Percentiles rank a stretch among this genome's conserved stretches.
Conservation (phyloP, 2,888 invertebrate species). For the Erynnis tages region DNA sequence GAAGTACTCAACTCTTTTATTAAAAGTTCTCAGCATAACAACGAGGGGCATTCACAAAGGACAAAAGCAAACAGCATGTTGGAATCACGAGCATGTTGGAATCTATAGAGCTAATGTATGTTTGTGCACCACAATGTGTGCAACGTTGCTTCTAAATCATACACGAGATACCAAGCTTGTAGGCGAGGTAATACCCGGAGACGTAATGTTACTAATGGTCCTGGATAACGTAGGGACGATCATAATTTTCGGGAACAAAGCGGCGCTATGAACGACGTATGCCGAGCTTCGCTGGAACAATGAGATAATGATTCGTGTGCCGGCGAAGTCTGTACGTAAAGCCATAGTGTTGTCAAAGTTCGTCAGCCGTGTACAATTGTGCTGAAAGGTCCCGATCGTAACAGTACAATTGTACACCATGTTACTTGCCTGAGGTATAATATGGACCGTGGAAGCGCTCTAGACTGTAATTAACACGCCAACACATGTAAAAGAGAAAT, state of each 20-base stretch:
- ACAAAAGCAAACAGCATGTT: conserved; percentile 8
- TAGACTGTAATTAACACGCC: not conserved
- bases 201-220: conserved; percentile 68
- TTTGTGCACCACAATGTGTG: conserved; percentile 32
- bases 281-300: conserved; percentile 62
- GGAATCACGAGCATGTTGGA: conserved; percentile 5
- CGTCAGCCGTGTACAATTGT: conserved; percentile 15
- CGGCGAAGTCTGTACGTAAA: conserved; percentile 41
- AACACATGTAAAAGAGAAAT: not conserved
- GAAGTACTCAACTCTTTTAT: not conserved
- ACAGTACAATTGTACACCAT: too few relatives aligned
- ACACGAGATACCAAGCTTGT: conserved; percentile 47
- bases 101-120: conserved; percentile 11
- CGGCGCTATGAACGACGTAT: conserved; percentile 58
- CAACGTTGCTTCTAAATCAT: conserved; percentile 47
- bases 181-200: conserved; percentile 50
- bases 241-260: conserved; percentile 72
- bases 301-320: conserved; percentile 70
- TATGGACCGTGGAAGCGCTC: not conserved
- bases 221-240: conserved; percentile 65
- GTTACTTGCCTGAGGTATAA: too few relatives aligned
- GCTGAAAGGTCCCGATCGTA: not conserved
- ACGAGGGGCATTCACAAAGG: conserved; percentile 16
- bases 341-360: conserved; percentile 18
- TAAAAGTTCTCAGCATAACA: conserved; percentile 7